A percentile compares a stretch with the other conserved stretches of the same genome.
Evolutionary conservation across 1,140 invertebrate genomes (phyloP).

Genomic region (Bombus waltoni): DNA sequence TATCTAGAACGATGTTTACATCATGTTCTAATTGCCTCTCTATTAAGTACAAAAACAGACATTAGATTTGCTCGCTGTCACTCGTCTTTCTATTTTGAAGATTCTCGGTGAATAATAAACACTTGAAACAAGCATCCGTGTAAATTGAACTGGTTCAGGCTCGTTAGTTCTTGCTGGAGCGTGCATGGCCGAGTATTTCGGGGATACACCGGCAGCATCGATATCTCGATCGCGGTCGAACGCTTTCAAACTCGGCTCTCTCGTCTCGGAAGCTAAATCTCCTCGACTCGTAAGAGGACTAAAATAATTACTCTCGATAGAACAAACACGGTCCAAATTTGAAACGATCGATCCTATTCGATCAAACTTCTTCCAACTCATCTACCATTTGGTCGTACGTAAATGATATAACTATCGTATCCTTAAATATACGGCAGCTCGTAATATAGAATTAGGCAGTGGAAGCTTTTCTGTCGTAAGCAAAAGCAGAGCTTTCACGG

Average conservation of each 20-base stretch:
- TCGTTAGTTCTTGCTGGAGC: slow-evolving; percentile 8
- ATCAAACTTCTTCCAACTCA: neutral
- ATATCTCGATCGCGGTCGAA: neutral
- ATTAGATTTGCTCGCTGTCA: neutral
- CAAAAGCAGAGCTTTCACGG: neutral
- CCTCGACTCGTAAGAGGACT: neutral
- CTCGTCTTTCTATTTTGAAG: neutral
- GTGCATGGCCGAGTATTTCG: neutral
- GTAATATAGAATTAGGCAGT: neutral
- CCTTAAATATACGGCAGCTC: neutral
- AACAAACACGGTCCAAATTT: neutral
- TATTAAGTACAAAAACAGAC: neutral
- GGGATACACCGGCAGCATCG: neutral
- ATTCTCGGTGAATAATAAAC: neutral
- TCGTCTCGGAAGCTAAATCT: neutral
- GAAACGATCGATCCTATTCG: neutral
- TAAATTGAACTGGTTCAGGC: neutral
- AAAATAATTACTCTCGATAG: neutral
- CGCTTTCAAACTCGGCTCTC: neutral
- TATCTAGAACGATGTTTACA: neutral
- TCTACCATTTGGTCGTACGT: neutral
- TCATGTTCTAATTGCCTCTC: too few species aligned
- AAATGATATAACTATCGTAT: neutral
- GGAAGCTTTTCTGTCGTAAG: neutral
- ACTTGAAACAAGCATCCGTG: neutral